Conservation (phyloP, 1,140 invertebrate genomes). For the Drosophila malerkotliana region DNA sequence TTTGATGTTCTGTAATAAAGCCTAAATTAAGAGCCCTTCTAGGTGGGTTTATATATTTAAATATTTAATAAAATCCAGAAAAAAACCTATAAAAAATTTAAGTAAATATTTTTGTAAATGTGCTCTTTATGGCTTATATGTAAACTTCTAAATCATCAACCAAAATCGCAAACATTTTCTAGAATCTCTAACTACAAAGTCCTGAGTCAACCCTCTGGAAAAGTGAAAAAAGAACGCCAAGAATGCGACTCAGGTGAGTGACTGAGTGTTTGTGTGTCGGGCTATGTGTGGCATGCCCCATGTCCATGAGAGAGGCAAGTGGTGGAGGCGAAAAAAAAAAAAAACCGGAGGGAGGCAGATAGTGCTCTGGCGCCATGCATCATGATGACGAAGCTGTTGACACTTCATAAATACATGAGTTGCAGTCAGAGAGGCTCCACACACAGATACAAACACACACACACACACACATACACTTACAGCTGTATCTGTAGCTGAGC, state of each 20-base stretch:
- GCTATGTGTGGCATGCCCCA: neutral
- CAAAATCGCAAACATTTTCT: neutral
- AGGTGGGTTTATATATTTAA: neutral
- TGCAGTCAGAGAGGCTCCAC: constrained; percentile 51
- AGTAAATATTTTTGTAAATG: too few species aligned
- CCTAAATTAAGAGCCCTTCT: constrained; percentile 30
- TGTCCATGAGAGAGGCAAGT: neutral
- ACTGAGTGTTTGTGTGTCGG: neutral
- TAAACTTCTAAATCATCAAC: neutral
- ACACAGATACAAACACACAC: neutral
- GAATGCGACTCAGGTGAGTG: constrained; percentile 37
- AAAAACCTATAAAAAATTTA: too few species aligned
- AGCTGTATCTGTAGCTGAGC: constrained; percentile 7
- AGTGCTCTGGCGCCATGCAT: constrained; percentile 62
- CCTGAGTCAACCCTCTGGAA: constrained; percentile 10
- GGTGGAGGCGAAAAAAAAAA: neutral
- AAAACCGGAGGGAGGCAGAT: constrained; percentile 22
- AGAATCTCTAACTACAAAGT: neutral
- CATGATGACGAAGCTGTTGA: constrained; percentile 76
- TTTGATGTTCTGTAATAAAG: constrained; percentile 49
- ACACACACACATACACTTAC: constrained; percentile 19
- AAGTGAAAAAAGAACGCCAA: constrained; percentile 17
- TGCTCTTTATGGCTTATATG: too few species aligned
- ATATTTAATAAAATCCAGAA: too few species aligned
- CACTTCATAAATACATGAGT: constrained; percentile 81